These are phyloP conservation scores for Eublepharis macularius DNA, from an alignment of 2,113 vertebrate genomes.

Conservation along the genomic window DNA sequence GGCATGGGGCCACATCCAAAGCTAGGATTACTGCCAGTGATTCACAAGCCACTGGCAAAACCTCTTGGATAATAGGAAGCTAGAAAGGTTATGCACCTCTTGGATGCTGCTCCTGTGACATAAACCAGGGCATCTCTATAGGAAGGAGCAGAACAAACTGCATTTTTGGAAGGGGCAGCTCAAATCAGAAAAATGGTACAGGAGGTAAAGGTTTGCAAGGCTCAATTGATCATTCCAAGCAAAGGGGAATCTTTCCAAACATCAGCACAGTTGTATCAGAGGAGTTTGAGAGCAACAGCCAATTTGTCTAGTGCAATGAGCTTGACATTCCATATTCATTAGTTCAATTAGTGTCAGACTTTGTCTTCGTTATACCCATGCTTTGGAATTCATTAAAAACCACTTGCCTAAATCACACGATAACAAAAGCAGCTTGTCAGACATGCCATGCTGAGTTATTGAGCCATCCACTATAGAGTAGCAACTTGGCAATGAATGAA, in stretches of 20 bases:
- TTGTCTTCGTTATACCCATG: background rate
- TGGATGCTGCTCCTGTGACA: background rate
- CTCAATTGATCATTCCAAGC: background rate
- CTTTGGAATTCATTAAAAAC: background rate
- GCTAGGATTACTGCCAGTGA: background rate
- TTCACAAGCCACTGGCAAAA: background rate
- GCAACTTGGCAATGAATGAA: background rate
- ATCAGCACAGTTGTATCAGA: background rate
- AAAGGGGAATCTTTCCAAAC: background rate
- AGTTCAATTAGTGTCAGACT: background rate
- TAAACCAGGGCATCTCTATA: no score
- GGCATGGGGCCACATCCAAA: background rate
- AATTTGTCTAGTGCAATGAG: background rate
- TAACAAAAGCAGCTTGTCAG: background rate
- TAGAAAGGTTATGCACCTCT: background rate
- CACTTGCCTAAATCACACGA: background rate
- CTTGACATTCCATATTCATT: background rate
- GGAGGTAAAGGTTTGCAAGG: background rate
- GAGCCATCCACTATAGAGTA: background rate
- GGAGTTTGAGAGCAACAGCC: background rate
- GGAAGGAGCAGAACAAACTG: no score
- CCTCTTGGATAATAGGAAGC: background rate
- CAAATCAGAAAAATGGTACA: no score
- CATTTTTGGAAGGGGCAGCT: no score
- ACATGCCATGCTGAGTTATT: background rate